These are phyloP conservation scores for Spialia ferax DNA, from an alignment of 2,888 invertebrate genomes.

Conservation along the genomic window DNA sequence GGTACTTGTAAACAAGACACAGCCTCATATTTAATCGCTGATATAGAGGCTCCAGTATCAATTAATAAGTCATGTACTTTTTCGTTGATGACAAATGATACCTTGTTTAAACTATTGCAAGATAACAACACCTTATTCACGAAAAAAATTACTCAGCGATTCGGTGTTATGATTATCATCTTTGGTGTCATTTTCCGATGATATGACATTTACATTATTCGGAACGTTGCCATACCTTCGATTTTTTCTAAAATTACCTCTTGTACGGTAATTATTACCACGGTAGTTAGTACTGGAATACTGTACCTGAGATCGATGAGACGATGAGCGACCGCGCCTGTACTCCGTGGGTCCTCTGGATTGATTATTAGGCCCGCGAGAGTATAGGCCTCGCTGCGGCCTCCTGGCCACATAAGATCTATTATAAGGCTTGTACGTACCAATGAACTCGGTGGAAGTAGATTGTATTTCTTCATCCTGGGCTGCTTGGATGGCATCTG, in stretches of 20 bases:
- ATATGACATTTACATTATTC: constrained; percentile 3
- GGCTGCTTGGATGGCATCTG: constrained; percentile 40
- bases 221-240: constrained; percentile 1
- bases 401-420: background rate
- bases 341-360: background rate
- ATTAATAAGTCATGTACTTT: constrained; percentile 9
- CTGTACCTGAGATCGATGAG: background rate
- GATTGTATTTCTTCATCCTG: constrained; percentile 32
- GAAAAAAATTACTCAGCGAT: constrained; percentile 1
- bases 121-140: constrained; percentile 3
- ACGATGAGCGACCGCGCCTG: background rate
- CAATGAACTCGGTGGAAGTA: background rate
- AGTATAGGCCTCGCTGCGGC: background rate
- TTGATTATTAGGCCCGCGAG: background rate
- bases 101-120: constrained; percentile 19
- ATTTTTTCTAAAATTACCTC: background rate
- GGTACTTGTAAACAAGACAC: background rate
- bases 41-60: constrained; percentile 21
- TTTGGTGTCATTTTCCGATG: constrained; percentile 1
- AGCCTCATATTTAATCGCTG: constrained; percentile 10
- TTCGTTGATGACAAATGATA: constrained; percentile 10
- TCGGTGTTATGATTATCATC: background rate
- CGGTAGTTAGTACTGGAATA: background rate
- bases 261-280: background rate
- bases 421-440: constrained; percentile 4